Percentiles rank a stretch among this genome's conserved stretches.
phyloP scores from a whole-genome alignment of 2,797 vertebrate species.

The Notolepis coatsorum region DNA sequence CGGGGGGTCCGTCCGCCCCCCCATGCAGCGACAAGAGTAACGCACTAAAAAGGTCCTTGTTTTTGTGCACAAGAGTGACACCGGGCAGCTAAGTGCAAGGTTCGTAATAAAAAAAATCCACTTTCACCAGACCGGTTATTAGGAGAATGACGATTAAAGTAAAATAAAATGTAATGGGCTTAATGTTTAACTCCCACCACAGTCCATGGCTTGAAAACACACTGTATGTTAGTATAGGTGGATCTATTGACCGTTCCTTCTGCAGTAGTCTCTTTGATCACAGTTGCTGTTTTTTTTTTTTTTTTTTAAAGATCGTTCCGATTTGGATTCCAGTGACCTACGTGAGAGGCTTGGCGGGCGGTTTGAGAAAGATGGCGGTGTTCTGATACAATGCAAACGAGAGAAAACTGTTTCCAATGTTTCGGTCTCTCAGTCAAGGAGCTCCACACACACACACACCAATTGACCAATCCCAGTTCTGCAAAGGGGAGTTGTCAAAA shows the following conservation, averaged over 20 bases:
- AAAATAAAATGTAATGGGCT: slow-evolving; percentile 10
- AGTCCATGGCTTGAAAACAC: slow-evolving; percentile 51
- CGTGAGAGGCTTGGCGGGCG: slow-evolving; percentile 67
- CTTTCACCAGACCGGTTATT: slow-evolving; percentile 53
- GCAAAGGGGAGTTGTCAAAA: slow-evolving; percentile 24
- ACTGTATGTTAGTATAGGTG: slow-evolving; percentile 30
- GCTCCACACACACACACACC: no score
- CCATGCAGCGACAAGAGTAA: slow-evolving; percentile 78
- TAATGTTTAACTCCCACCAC: slow-evolving; percentile 39
- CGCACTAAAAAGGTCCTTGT: slow-evolving; percentile 83
- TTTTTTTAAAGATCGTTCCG: background rate
- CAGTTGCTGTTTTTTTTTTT: slow-evolving; percentile 41
- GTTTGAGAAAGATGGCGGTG: slow-evolving; percentile 33
- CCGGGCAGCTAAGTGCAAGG: slow-evolving; percentile 68
- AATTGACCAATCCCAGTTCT: slow-evolving; percentile 38
- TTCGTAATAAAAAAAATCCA: slow-evolving; percentile 59
- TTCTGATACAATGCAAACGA: background rate
- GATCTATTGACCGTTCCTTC: slow-evolving; percentile 19
- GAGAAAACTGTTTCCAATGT: slow-evolving; percentile 29
- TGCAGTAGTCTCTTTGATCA: slow-evolving; percentile 23
- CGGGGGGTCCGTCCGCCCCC: slow-evolving; percentile 76
- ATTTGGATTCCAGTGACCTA: slow-evolving; percentile 43
- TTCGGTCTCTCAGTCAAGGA: slow-evolving; percentile 24
- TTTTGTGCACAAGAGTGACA: slow-evolving; percentile 67
- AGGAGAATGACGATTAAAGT: no score